Evolutionary conservation across 1,140 invertebrate species (phyloP).

Genomic region (Apocrypta bakeri): DNA sequence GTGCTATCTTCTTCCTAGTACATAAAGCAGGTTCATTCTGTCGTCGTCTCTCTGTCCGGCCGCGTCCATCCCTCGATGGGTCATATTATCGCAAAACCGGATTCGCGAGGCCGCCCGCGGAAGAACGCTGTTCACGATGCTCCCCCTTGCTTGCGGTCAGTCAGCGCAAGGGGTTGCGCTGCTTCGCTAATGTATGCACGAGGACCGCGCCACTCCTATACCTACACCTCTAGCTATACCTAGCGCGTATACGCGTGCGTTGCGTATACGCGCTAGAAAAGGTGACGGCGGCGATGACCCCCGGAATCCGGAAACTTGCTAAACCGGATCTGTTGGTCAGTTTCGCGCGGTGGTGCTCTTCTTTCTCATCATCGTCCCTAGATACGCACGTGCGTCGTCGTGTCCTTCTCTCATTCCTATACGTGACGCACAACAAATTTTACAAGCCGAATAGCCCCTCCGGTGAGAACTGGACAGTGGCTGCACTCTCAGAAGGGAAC

Average conservation of each 20-base stretch:
- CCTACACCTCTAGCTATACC: too few species aligned
- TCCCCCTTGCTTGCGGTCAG: constrained; percentile 14
- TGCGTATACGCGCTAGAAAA: neutral
- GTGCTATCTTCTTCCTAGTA: neutral
- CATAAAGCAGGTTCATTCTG: constrained; percentile 43
- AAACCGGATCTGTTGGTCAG: constrained; percentile 76
- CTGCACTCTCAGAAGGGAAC: constrained; percentile 63
- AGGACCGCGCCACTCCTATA: too few species aligned
- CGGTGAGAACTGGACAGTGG: constrained; percentile 71
- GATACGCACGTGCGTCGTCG: constrained; percentile 43
- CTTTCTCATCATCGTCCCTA: constrained; percentile 55
- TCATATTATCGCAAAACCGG: constrained; percentile 53
- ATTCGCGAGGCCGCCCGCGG: constrained; percentile 35
- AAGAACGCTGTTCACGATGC: neutral
- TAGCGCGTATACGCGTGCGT: neutral
- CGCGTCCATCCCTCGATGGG: constrained; percentile 28
- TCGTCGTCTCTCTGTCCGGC: neutral
- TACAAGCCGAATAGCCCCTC: constrained; percentile 51
- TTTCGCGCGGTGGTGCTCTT: constrained; percentile 61
- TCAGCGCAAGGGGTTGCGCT: constrained; percentile 10
- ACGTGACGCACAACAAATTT: constrained; percentile 22
- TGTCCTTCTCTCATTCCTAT: constrained; percentile 46
- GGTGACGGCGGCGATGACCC: constrained; percentile 43
- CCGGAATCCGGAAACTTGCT: constrained; percentile 74
- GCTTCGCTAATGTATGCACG: neutral